Evolutionary conservation across 1,140 invertebrate genomes (phyloP).

Genomic region (Drosophila watanabei): DNA sequence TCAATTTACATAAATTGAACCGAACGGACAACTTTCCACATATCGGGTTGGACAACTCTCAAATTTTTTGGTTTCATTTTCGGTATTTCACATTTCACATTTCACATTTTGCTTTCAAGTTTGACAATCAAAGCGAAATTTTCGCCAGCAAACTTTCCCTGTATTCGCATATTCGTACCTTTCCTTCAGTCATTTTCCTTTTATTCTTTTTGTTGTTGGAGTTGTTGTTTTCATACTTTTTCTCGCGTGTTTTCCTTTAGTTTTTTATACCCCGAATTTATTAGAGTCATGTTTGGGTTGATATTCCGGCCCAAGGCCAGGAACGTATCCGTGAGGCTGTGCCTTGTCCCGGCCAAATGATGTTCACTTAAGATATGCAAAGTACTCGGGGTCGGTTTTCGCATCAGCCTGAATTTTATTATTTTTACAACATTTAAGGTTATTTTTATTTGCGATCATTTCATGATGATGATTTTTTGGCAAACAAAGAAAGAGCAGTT

Average conservation of each 20-base stretch:
- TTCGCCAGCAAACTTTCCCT: constrained; percentile 12
- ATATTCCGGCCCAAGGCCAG: constrained; percentile 2
- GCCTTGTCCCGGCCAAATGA: constrained; percentile 21
- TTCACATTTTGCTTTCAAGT: constrained; percentile 14
- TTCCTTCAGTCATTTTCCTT: neutral
- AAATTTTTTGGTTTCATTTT: constrained; percentile 17
- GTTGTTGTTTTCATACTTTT: neutral
- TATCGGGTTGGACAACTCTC: constrained; percentile 30
- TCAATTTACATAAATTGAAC: constrained; percentile 19
- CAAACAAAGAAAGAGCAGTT: neutral
- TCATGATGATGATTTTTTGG: neutral
- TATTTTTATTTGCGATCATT: constrained; percentile 19
- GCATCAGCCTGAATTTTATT: constrained; percentile 19
- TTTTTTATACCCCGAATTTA: constrained; percentile 33
- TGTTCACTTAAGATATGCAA: constrained; percentile 68
- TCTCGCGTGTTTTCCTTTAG: constrained; percentile 4
- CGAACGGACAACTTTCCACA: constrained; percentile 6
- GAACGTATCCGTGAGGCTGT: constrained; percentile 41
- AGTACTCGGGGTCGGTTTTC: constrained; percentile 9
- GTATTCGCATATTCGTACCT: constrained; percentile 4
- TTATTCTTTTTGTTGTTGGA: neutral
- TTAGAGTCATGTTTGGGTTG: constrained; percentile 11
- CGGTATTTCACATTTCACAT: constrained; percentile 6
- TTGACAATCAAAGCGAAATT: constrained; percentile 31
- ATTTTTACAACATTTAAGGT: constrained; percentile 16